Conservation (phyloP, 2,797 vertebrate species). For the Corythornis leucogaster region DNA sequence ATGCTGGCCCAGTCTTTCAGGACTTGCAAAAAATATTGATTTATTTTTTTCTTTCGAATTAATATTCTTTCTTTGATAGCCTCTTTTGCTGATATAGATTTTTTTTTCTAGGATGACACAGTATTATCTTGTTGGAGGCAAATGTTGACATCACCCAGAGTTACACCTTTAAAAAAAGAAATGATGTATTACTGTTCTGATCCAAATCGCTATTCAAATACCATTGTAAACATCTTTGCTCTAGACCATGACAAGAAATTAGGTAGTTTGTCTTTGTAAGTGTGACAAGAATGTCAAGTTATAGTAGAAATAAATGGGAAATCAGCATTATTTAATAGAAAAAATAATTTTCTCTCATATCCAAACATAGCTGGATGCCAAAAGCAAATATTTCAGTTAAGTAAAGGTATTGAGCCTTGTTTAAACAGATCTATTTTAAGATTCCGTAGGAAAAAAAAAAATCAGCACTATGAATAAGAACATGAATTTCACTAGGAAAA, state of each 20-base stretch:
- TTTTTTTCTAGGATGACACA: background rate
- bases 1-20: background rate
- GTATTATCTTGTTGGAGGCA: background rate
- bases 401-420: background rate
- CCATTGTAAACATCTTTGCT: constrained; percentile 5
- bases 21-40: background rate
- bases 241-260: constrained; percentile 5
- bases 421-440: background rate
- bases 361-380: background rate
- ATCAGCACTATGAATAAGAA: background rate
- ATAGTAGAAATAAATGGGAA: constrained; percentile 2
- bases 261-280: constrained; percentile 17
- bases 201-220: constrained; percentile 6
- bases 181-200: background rate
- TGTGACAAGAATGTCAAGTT: background rate
- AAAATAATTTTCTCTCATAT: background rate
- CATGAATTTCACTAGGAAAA: background rate
- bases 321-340: constrained; percentile 16
- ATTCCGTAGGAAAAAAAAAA: background rate
- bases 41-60: background rate
- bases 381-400: constrained; percentile 3
- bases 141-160: background rate
- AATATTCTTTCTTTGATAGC: background rate
- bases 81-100: background rate
- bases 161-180: background rate